Evolutionary conservation across 2,113 vertebrate species (phyloP).

Genomic region (Sebastes fasciatus): DNA sequence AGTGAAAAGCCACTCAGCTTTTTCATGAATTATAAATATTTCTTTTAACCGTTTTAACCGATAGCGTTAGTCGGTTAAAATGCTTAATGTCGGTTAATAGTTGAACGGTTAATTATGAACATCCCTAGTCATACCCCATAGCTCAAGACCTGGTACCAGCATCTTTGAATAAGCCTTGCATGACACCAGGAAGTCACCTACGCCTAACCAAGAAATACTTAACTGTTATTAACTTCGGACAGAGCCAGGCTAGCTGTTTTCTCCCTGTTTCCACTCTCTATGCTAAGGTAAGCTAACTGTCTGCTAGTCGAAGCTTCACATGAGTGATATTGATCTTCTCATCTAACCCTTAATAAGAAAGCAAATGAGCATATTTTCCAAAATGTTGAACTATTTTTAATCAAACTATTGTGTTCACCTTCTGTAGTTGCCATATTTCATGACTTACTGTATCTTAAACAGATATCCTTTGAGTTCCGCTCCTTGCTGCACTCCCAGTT

Average conservation of each 20-base stretch:
- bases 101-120: too few relatives aligned
- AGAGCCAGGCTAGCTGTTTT: neutral
- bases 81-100: too few relatives aligned
- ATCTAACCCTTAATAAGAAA: neutral
- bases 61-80: too few relatives aligned
- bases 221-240: neutral
- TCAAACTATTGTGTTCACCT: neutral
- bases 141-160: too few relatives aligned
- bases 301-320: neutral
- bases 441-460: conserved; percentile 10
- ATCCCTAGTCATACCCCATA: too few relatives aligned
- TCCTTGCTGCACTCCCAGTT: conserved; percentile 96
- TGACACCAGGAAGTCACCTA: neutral
- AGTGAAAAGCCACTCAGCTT: too few relatives aligned
- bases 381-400: neutral
- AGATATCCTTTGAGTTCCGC: conserved; percentile 98
- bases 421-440: neutral
- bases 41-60: too few relatives aligned
- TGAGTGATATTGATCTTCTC: neutral
- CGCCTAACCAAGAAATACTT: neutral
- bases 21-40: too few relatives aligned
- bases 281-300: too few relatives aligned
- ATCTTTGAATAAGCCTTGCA: too few relatives aligned
- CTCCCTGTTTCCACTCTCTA: neutral
- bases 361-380: neutral